Conservation (phyloP, 2,113 vertebrate species). For the Sylvietta virens region DNA sequence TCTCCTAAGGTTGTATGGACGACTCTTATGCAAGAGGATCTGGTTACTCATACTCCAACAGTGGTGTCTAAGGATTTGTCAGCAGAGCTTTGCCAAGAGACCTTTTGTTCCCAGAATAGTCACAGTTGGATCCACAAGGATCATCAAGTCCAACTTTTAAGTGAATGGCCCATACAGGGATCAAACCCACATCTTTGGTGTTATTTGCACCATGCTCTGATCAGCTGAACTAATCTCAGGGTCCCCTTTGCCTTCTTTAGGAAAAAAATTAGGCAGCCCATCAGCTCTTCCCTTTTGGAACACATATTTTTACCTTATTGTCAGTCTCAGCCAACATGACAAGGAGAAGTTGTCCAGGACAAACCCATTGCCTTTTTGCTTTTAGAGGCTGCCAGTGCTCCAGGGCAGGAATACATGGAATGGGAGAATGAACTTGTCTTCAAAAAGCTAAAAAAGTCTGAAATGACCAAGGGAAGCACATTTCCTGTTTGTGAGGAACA, state of each 20-base stretch:
- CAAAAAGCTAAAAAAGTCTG: neutral
- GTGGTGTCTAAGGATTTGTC: neutral
- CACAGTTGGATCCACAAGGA: neutral
- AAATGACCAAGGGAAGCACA: neutral
- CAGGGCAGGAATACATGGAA: neutral
- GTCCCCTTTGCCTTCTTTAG: neutral
- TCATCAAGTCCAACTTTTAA: accelerated
- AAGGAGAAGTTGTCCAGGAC: neutral
- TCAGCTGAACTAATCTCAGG: neutral
- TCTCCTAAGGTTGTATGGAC: neutral
- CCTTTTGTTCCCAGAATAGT: neutral
- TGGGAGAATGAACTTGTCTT: neutral
- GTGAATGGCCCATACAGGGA: neutral
- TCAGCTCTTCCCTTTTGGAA: neutral
- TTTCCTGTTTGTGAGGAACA: neutral
- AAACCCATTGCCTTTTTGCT: neutral
- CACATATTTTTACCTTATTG: neutral
- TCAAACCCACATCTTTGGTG: neutral
- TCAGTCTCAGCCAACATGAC: neutral
- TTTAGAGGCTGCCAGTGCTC: neutral
- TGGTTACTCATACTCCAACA: neutral
- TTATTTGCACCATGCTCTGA: neutral
- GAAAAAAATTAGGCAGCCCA: neutral
- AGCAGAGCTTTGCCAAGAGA: neutral
- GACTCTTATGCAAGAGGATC: neutral